These are phyloP conservation scores for Patella ulyssiponensis DNA, from an alignment of 2,888 invertebrate species.

Conservation along the genomic window DNA sequence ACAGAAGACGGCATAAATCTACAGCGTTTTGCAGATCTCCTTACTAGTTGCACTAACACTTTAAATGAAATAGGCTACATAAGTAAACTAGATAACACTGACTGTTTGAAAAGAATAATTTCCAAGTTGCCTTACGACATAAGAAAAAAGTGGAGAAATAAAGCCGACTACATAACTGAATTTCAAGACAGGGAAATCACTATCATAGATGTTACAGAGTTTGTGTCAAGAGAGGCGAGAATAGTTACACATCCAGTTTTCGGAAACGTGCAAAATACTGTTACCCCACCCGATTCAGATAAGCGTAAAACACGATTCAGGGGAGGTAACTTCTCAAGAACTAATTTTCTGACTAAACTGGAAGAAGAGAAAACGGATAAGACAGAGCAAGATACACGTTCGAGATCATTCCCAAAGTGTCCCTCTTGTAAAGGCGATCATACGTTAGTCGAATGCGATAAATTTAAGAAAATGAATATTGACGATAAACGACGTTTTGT, in stretches of 20 bases:
- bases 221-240: neutral
- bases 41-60: neutral
- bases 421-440: no score
- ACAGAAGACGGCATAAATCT: neutral
- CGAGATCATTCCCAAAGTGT: no score
- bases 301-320: no score
- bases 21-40: neutral
- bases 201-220: neutral
- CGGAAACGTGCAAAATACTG: neutral
- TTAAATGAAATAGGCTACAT: neutral
- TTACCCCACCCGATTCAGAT: no score
- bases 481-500: no score
- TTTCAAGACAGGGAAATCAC: slow-evolving; percentile 5
- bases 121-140: neutral
- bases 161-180: neutral
- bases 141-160: slow-evolving; percentile 8
- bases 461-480: neutral
- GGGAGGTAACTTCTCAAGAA: no score
- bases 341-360: no score
- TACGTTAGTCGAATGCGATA: no score
- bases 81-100: neutral
- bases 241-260: neutral
- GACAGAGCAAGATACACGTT: no score
- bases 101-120: slow-evolving; percentile 3
- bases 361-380: no score